Evolutionary conservation across 1,140 invertebrate species (phyloP).

Genomic region (Bombus waltoni): DNA sequence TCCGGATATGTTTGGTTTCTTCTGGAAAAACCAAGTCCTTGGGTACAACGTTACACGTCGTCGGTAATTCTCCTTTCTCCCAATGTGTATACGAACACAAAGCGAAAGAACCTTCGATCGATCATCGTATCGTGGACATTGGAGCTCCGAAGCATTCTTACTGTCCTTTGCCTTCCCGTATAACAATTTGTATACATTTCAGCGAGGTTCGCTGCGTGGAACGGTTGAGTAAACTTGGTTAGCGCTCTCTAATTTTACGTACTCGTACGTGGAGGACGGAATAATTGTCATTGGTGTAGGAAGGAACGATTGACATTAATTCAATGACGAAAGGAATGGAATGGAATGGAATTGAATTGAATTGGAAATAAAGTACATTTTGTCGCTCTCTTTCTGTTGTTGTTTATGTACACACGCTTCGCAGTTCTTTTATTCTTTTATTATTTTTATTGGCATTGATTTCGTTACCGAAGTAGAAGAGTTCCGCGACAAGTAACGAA

Average conservation of each 20-base stretch:
- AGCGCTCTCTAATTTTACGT: constrained; percentile 8
- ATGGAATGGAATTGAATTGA: background rate
- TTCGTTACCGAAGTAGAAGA: background rate
- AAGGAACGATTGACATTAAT: background rate
- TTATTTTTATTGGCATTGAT: background rate
- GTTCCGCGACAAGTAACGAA: background rate
- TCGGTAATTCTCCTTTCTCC: constrained; percentile 31
- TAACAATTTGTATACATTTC: constrained; percentile 27
- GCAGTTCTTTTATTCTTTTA: background rate
- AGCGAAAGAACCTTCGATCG: constrained; percentile 25
- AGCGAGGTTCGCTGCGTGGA: background rate
- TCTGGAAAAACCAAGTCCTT: constrained; percentile 3
- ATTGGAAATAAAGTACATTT: background rate
- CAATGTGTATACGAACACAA: background rate
- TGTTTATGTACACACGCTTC: background rate
- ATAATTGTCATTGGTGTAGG: constrained; percentile 14
- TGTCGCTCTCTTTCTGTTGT: background rate
- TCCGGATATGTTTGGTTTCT: background rate
- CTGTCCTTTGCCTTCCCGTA: background rate
- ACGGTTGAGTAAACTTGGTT: constrained; percentile 11
- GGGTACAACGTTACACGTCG: background rate
- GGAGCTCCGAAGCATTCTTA: background rate
- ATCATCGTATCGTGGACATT: constrained; percentile 18
- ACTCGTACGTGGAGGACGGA: background rate
- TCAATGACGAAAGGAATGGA: background rate